Evolutionary conservation across 2,797 vertebrate species (phyloP).

Genomic region (Sebastes steindachneri): DNA sequence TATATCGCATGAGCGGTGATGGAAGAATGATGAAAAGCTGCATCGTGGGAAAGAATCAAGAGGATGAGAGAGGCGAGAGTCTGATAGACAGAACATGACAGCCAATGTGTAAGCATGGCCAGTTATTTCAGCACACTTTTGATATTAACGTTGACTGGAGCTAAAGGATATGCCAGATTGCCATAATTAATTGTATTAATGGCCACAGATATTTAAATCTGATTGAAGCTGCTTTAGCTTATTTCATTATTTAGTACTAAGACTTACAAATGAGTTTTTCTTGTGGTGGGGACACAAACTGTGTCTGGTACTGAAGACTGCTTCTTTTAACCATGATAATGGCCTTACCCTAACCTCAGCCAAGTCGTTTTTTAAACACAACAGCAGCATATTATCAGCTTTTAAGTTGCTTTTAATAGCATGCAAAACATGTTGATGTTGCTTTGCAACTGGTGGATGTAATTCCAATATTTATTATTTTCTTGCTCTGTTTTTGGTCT

Average conservation of each 20-base stretch:
- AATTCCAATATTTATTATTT: too few species aligned
- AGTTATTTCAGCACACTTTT: background rate
- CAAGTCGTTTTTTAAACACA: too few species aligned
- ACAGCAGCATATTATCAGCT: too few species aligned
- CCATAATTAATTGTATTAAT: background rate
- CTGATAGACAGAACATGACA: background rate
- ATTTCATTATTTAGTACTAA: background rate
- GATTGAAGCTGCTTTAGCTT: background rate
- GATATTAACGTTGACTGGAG: background rate
- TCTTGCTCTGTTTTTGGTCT: too few species aligned
- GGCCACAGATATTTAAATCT: background rate
- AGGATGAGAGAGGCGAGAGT: background rate
- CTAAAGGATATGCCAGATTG: background rate
- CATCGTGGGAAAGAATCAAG: constrained; percentile 32
- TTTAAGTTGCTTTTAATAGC: too few species aligned
- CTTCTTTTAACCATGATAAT: too few species aligned
- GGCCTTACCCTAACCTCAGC: too few species aligned
- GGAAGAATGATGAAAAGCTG: constrained; percentile 54
- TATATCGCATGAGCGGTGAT: constrained; percentile 7
- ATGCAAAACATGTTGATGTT: too few species aligned
- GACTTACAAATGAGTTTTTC: background rate
- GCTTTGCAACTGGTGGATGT: too few species aligned
- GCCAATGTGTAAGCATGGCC: background rate
- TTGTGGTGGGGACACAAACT: too few species aligned
- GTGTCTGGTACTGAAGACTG: too few species aligned